Conservation (phyloP, 2,113 vertebrate genomes). For the Zosterops pallidus region DNA sequence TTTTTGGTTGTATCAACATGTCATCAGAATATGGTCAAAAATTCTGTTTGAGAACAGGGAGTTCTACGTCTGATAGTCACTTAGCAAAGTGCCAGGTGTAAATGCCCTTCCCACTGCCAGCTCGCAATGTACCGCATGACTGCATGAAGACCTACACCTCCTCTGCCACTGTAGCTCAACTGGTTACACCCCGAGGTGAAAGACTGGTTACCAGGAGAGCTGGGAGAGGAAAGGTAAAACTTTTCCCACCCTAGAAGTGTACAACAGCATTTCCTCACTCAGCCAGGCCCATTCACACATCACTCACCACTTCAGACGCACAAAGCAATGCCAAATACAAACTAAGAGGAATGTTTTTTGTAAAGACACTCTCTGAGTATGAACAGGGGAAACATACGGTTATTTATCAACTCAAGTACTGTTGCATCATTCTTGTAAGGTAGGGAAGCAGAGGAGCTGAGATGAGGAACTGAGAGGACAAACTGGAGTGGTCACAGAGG, state of each 20-base stretch:
- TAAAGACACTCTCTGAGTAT: constrained; percentile 61
- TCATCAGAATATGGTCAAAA: constrained; percentile 26
- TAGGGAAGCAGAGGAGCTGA: constrained; percentile 70
- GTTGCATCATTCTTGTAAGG: constrained; percentile 69
- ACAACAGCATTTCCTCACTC: constrained; percentile 61
- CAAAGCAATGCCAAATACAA: constrained; percentile 56
- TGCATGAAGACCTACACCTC: constrained; percentile 9
- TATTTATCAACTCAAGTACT: constrained; percentile 71
- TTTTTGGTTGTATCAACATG: constrained; percentile 22
- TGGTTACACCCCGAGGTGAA: constrained; percentile 3
- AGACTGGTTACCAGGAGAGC: not conserved
- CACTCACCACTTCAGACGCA: constrained; percentile 49
- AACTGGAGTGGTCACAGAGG: constrained; percentile 46
- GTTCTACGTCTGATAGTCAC: not conserved
- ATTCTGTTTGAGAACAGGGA: constrained; percentile 7
- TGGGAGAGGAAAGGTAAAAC: not conserved
- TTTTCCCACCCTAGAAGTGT: constrained; percentile 44
- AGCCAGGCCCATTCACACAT: constrained; percentile 29
- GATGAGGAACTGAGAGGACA: constrained; percentile 71
- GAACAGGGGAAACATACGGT: constrained; percentile 55
- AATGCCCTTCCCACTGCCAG: constrained; percentile 11
- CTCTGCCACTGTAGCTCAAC: constrained; percentile 8
- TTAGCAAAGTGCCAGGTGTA: constrained; percentile 51
- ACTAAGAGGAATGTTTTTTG: constrained; percentile 76
- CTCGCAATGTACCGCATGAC: not conserved